Percentiles rank a stretch among this genome's conserved stretches.
phyloP scores from a whole-genome alignment of 1,140 invertebrate genomes.

The Halictus rubicundus region DNA sequence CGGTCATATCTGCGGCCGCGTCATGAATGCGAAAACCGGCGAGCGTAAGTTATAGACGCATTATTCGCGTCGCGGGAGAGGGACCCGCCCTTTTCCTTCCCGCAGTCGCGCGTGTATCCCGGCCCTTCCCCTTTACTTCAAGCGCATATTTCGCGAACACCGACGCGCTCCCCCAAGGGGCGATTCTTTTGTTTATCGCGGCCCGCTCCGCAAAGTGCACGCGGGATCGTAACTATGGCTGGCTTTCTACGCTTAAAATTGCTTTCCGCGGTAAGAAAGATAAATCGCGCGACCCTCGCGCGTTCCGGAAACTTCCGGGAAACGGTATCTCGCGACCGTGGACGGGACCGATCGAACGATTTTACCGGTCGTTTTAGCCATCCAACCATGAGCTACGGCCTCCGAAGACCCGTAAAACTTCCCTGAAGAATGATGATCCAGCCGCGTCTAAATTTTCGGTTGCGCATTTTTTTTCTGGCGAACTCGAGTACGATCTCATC shows the following conservation, averaged over 20 bases:
- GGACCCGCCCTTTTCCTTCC: background rate
- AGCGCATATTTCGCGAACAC: background rate
- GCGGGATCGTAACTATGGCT: background rate
- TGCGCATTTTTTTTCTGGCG: too few species aligned
- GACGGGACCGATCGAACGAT: too few species aligned
- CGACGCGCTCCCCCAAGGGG: background rate
- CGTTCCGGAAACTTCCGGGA: background rate
- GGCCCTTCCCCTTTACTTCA: background rate
- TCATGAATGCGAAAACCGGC: conserved; percentile 2
- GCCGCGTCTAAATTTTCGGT: too few species aligned
- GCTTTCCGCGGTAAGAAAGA: background rate
- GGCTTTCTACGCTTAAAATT: conserved; percentile 1
- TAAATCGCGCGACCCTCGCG: background rate
- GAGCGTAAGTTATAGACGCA: background rate
- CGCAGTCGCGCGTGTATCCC: background rate
- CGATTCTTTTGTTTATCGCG: conserved; percentile 20
- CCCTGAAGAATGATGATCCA: too few species aligned
- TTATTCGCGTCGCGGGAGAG: background rate
- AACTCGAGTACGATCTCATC: too few species aligned
- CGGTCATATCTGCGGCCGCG: background rate
- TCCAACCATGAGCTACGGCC: too few species aligned
- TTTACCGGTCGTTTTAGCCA: too few species aligned
- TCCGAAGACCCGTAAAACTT: too few species aligned
- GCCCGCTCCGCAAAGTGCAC: background rate
- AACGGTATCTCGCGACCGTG: background rate